These are phyloP conservation scores for Papilio demoleus DNA, from an alignment of 2,888 invertebrate species.

Conservation along the genomic window DNA sequence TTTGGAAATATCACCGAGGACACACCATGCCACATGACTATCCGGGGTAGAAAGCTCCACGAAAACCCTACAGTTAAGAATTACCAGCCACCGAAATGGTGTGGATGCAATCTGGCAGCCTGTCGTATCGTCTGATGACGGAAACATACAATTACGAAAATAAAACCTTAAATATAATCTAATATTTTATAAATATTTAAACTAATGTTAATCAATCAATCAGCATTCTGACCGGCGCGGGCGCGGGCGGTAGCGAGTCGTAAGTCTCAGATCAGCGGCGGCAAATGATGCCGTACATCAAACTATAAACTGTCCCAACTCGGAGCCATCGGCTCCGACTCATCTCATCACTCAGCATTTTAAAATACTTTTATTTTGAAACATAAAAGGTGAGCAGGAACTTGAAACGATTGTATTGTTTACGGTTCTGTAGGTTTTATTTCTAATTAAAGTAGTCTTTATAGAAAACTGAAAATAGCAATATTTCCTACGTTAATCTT, in stretches of 20 bases:
- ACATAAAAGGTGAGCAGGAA: conserved; percentile 24
- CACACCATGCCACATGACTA: too few species aligned
- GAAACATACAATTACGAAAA: too few species aligned
- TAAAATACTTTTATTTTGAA: conserved; percentile 29
- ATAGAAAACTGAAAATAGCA: too few species aligned
- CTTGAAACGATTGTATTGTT: neutral
- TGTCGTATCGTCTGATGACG: too few species aligned
- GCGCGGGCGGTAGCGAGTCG: conserved; percentile 1
- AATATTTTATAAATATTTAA: conserved; percentile 31
- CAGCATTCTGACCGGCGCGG: conserved; percentile 24
- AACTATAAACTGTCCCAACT: conserved; percentile 16
- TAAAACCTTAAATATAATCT: conserved; percentile 9
- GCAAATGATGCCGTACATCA: conserved; percentile 27
- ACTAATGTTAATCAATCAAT: conserved; percentile 29
- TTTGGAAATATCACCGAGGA: too few species aligned
- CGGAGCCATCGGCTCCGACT: conserved; percentile 22
- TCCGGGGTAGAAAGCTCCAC: too few species aligned
- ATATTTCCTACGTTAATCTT: too few species aligned
- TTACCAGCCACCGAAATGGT: too few species aligned
- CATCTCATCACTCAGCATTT: conserved; percentile 23
- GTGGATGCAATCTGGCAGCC: too few species aligned
- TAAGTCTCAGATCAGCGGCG: conserved; percentile 12
- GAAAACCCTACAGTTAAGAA: too few species aligned
- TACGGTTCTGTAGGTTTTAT: conserved; percentile 7
- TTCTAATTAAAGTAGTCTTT: too few species aligned